A percentile compares a stretch with the other conserved stretches of the same genome.
Conservation (phyloP, 2,113 vertebrate genomes). For the Centrocercus urophasianus region DNA sequence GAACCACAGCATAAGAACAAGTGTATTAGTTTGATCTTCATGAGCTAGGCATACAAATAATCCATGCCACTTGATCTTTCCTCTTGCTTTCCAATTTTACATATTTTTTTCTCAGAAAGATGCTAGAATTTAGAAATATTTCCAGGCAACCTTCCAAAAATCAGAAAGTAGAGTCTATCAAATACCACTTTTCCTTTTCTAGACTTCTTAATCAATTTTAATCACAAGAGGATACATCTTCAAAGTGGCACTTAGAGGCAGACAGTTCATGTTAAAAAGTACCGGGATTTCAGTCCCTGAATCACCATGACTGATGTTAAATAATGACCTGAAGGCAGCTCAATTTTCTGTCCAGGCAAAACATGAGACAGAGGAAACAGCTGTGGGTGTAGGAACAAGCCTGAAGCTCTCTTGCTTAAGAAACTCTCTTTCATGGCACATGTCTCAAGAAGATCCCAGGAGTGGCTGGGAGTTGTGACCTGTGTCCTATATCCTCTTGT, state of each 20-base stretch:
- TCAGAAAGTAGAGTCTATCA: not conserved
- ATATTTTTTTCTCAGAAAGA: constrained; percentile 18
- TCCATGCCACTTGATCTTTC: not conserved
- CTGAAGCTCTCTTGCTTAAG: not conserved
- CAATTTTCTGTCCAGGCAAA: constrained; percentile 12
- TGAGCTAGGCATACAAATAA: not conserved
- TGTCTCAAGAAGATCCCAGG: not conserved
- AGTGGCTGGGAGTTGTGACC: not conserved
- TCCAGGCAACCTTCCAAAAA: constrained; percentile 43
- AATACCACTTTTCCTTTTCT: not conserved
- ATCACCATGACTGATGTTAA: constrained; percentile 34
- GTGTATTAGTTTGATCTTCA: constrained; percentile 1
- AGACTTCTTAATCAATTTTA: constrained; percentile 39
- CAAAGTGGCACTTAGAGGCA: constrained; percentile 26
- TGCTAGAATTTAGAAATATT: constrained; percentile 35
- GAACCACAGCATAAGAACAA: constrained; percentile 3
- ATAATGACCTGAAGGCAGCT: constrained; percentile 1
- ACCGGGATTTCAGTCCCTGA: constrained; percentile 24
- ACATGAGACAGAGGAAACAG: not conserved
- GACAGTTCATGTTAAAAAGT: not conserved
- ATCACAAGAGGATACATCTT: constrained; percentile 19
- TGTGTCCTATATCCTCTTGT: not conserved
- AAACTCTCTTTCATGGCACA: not conserved
- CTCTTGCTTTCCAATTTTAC: not conserved
- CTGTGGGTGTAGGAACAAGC: not conserved